Evolutionary conservation across 2,797 vertebrate genomes (phyloP).

Genomic region (Chelmon rostratus): DNA sequence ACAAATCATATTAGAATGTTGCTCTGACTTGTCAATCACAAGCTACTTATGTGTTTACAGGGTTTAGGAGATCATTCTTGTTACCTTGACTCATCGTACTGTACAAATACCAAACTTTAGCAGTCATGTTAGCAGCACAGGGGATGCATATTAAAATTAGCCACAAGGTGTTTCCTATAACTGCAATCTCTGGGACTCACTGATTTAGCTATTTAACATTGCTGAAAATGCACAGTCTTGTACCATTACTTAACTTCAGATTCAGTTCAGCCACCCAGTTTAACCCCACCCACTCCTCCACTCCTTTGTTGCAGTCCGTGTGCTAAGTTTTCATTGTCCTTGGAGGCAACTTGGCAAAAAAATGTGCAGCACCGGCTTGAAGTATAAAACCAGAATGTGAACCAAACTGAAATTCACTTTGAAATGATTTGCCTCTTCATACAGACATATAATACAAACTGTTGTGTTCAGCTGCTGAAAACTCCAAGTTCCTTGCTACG

Average conservation of each 20-base stretch:
- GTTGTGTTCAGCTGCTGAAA: background rate
- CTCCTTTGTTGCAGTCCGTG: slow-evolving; percentile 27
- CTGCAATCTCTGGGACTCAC: background rate
- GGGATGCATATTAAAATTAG: background rate
- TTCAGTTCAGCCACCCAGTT: background rate
- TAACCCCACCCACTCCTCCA: background rate
- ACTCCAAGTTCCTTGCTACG: background rate
- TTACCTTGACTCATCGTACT: background rate
- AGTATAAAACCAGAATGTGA: slow-evolving; percentile 26
- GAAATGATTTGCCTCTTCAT: slow-evolving; percentile 28
- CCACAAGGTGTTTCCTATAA: background rate
- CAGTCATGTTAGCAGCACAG: background rate
- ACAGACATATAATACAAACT: slow-evolving; percentile 38
- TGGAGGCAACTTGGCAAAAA: slow-evolving; percentile 42
- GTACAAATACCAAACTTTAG: background rate
- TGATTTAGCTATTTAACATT: background rate
- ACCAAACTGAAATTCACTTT: slow-evolving; percentile 31
- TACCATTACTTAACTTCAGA: background rate
- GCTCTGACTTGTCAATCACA: slow-evolving; percentile 10
- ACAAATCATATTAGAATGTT: slow-evolving; percentile 27
- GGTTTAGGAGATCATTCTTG: background rate
- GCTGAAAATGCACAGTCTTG: background rate
- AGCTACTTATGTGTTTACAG: background rate
- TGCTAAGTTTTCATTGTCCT: slow-evolving; percentile 31
- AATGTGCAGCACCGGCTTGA: slow-evolving; percentile 22